These are phyloP conservation scores for human (Homo sapiens) DNA, from an alignment of 2,113 vertebrate species.

Conservation along the genomic window GRCh38 chr5:95279501-95280000, in stretches of 20 bases:
- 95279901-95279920: not conserved
- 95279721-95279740: not conserved
- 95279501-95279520: not conserved
- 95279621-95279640: not conserved
- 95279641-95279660: not conserved
- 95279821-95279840: not conserved
- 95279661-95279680: not conserved
- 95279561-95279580: not conserved
- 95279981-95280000: not conserved
- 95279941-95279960: not conserved
- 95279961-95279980: not conserved
- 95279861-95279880: not conserved
- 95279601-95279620: not conserved
- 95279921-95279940: not conserved
- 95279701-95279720: not conserved
- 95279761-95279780: not conserved
- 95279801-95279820: not conserved
- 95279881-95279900: not conserved
- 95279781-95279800: not conserved
- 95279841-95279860: not conserved
- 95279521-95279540: not conserved
- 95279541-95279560: not conserved
- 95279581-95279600: not conserved
- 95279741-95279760: not conserved
- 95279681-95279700: not conserved